Conservation (phyloP, 2,888 invertebrate species). For the Melinaea menophilus region DNA sequence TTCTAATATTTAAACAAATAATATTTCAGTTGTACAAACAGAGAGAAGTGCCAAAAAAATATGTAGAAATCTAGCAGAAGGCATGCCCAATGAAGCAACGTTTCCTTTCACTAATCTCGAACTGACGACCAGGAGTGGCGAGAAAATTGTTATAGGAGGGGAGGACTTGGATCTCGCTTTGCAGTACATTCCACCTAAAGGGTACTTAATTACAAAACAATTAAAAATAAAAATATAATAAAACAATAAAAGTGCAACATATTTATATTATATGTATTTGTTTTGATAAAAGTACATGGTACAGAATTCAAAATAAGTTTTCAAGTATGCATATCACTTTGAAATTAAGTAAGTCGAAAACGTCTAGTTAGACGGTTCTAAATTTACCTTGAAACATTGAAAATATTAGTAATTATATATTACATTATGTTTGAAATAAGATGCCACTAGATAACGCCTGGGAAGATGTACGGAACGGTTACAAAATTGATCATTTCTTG, state of each 20-base stretch:
- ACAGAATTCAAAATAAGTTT: no score
- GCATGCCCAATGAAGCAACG: conserved; percentile 84
- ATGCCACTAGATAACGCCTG: no score
- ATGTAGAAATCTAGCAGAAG: conserved; percentile 76
- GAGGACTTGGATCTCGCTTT: conserved; percentile 80
- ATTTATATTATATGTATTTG: background rate
- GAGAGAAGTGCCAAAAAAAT: background rate
- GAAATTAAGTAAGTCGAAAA: no score
- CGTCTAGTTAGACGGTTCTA: no score
- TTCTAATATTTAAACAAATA: background rate
- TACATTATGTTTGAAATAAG: no score
- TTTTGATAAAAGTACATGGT: no score
- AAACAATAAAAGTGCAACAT: background rate
- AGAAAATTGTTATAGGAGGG: conserved; percentile 73
- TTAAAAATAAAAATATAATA: background rate
- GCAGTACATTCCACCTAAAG: conserved; percentile 87
- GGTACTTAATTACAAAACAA: conserved; percentile 54
- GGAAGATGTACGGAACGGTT: no score
- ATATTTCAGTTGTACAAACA: background rate
- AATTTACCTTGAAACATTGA: no score
- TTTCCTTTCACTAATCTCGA: conserved; percentile 83
- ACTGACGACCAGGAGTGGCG: conserved; percentile 77
- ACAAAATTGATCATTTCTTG: no score
- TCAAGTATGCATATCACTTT: no score
- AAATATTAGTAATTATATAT: no score